Evolutionary conservation across 2,113 vertebrate genomes (phyloP), one percentile per base, ranked within the genome.

Genomic region (Athene cunicularia): DNA sequence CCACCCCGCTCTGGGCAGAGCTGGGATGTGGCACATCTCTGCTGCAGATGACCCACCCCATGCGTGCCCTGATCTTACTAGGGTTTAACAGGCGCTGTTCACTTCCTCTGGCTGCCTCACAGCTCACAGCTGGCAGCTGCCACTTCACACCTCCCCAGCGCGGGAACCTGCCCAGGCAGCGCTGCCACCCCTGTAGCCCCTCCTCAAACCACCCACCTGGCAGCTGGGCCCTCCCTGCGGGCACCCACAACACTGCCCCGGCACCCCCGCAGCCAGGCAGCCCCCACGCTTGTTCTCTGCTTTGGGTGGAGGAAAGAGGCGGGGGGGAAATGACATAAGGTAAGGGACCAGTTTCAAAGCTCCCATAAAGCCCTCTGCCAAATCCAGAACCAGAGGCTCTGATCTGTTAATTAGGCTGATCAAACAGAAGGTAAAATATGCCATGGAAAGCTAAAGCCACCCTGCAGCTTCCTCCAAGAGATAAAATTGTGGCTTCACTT

Each of bases 1-100:
- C 16, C 39, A n/a, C n/a, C 56, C 6, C 5, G 33, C 55, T 9
- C 39, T 22, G 55, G 30, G 52, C 52, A 62, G 6, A 56, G 28
- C 19, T 4, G 4, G 45, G 26, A n/a, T 30, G 15, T 0, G 0
- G 49, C 39, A 24, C 22, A 3, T 30, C 52, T 33, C 71, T 6
- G 2, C 2, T 11, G 68, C 41, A 68, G 43, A 45, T 45, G 17
- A 18, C 43, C 43, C 16, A 7, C 21, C 24, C 27, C 9, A 3
- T 8, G 20, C 39, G 43, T 4, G 7, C 4, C 1, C 33, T 1
- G 4, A 30, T 27, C 14, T 47, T 17, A 28, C 0, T 45, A 15
- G 39, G 39, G 5, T 32, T 64, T 26, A 19, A 52, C 8, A 45
- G 28, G 16, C 30, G 11, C 6, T 0, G 0, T 14, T 62, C 2